phyloP scores from a whole-genome alignment of 2,797 vertebrate species.

The Myiothlypis coronata region DNA sequence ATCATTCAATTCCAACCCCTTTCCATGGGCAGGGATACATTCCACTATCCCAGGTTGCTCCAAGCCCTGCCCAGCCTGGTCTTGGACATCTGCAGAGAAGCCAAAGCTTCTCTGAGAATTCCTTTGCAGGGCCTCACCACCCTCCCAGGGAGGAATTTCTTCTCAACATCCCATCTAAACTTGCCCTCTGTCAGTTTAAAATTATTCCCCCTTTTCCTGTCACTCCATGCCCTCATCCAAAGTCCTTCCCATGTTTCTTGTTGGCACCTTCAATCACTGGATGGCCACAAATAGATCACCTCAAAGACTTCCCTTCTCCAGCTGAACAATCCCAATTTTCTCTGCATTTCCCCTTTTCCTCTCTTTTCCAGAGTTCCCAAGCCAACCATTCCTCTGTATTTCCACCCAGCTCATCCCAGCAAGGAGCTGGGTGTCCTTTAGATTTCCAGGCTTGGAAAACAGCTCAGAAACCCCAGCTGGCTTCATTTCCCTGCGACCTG shows the following conservation, averaged over 20 bases:
- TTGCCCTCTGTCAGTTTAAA: background rate
- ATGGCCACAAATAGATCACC: background rate
- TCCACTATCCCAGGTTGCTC: accelerated
- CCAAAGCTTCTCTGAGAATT: background rate
- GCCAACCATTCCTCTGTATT: background rate
- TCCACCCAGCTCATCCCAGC: background rate
- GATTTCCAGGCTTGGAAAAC: background rate
- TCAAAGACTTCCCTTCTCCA: background rate
- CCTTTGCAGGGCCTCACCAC: background rate
- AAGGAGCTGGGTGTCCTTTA: background rate
- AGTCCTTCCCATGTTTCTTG: background rate
- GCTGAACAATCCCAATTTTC: background rate
- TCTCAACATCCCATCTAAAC: background rate
- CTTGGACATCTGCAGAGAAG: background rate
- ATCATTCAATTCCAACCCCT: background rate
- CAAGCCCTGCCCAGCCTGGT: accelerated
- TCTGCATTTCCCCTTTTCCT: background rate
- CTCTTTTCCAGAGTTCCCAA: background rate
- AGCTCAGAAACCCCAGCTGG: background rate
- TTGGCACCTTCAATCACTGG: background rate
- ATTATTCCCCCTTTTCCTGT: accelerated
- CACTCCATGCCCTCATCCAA: background rate
- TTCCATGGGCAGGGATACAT: background rate
- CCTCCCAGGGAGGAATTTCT: background rate
- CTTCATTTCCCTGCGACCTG: background rate